A percentile compares a stretch with the other conserved stretches of the same genome.
These are phyloP conservation scores for Hippocampus guttulatus DNA, from an alignment of 2,113 vertebrate species.

Conservation along the genomic window DNA sequence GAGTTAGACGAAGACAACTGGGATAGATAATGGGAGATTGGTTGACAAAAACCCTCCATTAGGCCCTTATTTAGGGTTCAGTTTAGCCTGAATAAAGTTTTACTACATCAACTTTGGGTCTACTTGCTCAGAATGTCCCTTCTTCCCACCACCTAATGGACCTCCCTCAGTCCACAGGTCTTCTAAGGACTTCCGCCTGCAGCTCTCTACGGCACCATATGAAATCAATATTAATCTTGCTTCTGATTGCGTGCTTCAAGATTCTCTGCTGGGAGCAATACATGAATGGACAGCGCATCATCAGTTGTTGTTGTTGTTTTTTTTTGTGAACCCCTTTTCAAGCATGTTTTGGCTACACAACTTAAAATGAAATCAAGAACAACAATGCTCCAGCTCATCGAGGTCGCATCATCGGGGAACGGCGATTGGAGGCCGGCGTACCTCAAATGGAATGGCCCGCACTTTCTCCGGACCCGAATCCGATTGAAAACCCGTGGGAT, in stretches of 20 bases:
- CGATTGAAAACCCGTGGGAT: too few species aligned
- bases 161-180: constrained; percentile 37
- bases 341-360: too few species aligned
- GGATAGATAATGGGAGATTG: constrained; percentile 25
- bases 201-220: constrained; percentile 63
- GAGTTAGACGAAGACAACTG: constrained; percentile 49
- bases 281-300: constrained; percentile 19
- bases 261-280: constrained; percentile 47
- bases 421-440: too few species aligned
- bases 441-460: too few species aligned
- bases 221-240: constrained; percentile 77
- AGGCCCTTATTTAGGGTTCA: constrained; percentile 59
- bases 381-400: too few species aligned
- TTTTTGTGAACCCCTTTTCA: too few species aligned
- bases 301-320: background rate
- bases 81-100: constrained; percentile 58
- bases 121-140: constrained; percentile 30
- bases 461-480: too few species aligned
- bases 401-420: too few species aligned
- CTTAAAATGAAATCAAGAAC: too few species aligned
- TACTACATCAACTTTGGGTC: constrained; percentile 53
- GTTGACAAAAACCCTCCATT: constrained; percentile 42
- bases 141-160: background rate
- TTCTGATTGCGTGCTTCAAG: constrained; percentile 59
- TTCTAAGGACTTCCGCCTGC: constrained; percentile 66